Conservation (phyloP, 2,113 vertebrate species). For the Theristicus caerulescens region DNA sequence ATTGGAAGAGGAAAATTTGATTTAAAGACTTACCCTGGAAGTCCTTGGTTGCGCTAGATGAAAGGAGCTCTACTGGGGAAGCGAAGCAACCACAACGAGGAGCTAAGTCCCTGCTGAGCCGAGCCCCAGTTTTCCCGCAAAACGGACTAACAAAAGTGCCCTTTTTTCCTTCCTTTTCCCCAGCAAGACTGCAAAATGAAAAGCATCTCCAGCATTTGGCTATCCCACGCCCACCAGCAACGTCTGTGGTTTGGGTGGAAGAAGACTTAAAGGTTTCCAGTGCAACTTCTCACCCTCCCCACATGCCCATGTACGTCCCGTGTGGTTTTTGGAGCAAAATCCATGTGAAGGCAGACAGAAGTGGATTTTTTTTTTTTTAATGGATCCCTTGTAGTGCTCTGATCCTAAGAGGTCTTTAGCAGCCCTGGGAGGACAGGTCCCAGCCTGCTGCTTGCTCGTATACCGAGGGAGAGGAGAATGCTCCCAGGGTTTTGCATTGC, state of each 20-base stretch:
- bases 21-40: not conserved
- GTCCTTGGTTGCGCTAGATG: not conserved
- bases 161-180: not conserved
- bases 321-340: not conserved
- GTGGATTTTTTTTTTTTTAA: not conserved
- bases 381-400: not conserved
- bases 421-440: not conserved
- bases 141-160: not conserved
- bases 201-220: not conserved
- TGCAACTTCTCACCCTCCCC: not conserved
- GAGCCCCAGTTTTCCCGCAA: not conserved
- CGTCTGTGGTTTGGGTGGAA: not conserved
- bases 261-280: not conserved
- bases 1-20: not conserved
- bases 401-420: not conserved
- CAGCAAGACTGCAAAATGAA: not conserved
- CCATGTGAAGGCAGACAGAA: not conserved
- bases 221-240: not conserved
- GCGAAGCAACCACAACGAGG: not conserved
- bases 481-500: not conserved
- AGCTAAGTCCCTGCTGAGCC: not conserved
- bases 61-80: not conserved
- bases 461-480: not conserved
- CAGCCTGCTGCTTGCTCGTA: not conserved
- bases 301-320: rapidly evolving